Conservation (phyloP, 2,888 invertebrate species). For the Melipona beecheii region DNA sequence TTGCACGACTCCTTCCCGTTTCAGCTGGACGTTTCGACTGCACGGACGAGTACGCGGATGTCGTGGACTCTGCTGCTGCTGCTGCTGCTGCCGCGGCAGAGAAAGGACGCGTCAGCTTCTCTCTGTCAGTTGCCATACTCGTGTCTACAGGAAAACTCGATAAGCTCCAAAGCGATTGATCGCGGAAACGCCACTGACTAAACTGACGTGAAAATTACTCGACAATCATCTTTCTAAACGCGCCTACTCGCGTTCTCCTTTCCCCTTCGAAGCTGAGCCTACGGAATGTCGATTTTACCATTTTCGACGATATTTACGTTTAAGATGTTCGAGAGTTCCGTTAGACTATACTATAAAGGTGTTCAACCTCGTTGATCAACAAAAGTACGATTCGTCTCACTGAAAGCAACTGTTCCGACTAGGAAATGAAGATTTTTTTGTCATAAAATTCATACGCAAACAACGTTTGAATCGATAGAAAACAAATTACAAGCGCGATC, state of each 20-base stretch:
- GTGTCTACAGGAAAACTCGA: conserved; percentile 19
- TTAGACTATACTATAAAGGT: too few species aligned
- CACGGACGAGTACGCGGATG: conserved; percentile 43
- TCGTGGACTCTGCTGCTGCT: not conserved
- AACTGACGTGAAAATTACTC: not conserved
- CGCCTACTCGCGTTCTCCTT: too few species aligned
- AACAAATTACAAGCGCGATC: too few species aligned
- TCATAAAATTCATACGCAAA: too few species aligned
- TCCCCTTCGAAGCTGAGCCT: not conserved
- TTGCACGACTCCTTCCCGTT: conserved; percentile 53
- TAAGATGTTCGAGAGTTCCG: too few species aligned
- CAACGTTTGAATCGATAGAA: too few species aligned
- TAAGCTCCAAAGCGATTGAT: conserved; percentile 14
- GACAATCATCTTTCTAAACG: not conserved
- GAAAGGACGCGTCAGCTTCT: conserved; percentile 26
- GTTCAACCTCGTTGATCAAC: too few species aligned
- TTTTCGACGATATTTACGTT: too few species aligned
- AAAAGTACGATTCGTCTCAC: too few species aligned
- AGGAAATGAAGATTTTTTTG: too few species aligned
- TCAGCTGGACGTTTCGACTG: conserved; percentile 46
- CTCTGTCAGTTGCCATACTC: conserved; percentile 8
- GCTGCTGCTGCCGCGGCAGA: not conserved
- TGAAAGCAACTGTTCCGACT: too few species aligned
- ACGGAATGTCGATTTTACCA: not conserved
- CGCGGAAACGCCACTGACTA: conserved; percentile 1